Evolutionary conservation across 2,888 invertebrate species (phyloP).

Genomic region (Agrotis clavis): DNA sequence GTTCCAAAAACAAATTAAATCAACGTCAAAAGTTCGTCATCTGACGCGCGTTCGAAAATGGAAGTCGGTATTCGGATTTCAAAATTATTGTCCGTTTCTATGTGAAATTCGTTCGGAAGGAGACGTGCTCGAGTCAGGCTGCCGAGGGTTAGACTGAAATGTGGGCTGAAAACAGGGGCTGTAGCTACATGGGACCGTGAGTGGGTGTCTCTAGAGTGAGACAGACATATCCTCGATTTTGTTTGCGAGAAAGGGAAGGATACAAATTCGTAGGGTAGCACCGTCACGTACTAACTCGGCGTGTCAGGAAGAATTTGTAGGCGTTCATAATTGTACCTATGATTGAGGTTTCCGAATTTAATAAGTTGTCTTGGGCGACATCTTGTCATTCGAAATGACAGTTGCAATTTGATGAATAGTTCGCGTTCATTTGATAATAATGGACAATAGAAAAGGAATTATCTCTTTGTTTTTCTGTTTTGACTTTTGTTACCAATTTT

Average conservation of each 20-base stretch:
- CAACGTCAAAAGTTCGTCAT: conserved; percentile 74
- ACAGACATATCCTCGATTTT: conserved; percentile 54
- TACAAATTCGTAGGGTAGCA: conserved; percentile 72
- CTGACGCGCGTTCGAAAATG: conserved; percentile 68
- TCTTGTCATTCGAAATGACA: conserved; percentile 51
- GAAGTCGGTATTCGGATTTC: conserved; percentile 62
- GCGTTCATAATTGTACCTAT: conserved; percentile 84
- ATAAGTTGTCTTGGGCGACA: conserved; percentile 72
- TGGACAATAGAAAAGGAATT: not conserved
- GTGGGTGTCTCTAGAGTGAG: conserved; percentile 84
- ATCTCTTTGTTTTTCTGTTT: not conserved
- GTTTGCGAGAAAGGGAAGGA: conserved; percentile 66
- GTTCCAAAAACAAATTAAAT: conserved; percentile 46
- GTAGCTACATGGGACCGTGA: conserved; percentile 71
- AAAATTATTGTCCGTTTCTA: conserved; percentile 68
- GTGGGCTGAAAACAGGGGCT: conserved; percentile 84
- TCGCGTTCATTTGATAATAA: not conserved
- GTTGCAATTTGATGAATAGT: conserved; percentile 48
- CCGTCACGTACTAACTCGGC: conserved; percentile 77
- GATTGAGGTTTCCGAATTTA: conserved; percentile 85
- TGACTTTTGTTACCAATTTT: too few species aligned
- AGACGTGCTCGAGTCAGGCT: conserved; percentile 70
- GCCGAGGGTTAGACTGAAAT: conserved; percentile 81
- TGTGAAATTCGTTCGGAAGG: conserved; percentile 28
- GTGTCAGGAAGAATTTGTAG: conserved; percentile 85